These are phyloP conservation scores for Sciurus carolinensis DNA, from an alignment of 2,797 vertebrate genomes.

Conservation along the genomic window DNA sequence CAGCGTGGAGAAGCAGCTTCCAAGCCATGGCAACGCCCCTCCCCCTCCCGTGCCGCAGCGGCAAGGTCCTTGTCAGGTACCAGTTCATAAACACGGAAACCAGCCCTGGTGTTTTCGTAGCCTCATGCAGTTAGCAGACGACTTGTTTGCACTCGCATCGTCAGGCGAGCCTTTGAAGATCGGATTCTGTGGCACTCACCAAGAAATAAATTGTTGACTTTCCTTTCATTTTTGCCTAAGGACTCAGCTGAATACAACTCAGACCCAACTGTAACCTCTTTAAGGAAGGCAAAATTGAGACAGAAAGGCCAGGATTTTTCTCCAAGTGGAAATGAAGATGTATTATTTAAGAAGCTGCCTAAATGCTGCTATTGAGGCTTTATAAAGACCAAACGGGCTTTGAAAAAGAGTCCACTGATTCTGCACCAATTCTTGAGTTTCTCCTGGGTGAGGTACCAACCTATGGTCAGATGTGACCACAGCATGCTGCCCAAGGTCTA, in stretches of 20 bases:
- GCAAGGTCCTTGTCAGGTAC: neutral
- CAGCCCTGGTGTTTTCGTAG: neutral
- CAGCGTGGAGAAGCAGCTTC: too few relatives aligned
- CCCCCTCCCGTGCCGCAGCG: neutral
- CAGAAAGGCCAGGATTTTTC: constrained; percentile 19
- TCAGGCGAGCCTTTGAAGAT: neutral
- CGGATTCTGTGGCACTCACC: constrained; percentile 3
- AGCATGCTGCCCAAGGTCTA: neutral
- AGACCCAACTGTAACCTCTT: neutral
- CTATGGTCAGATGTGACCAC: neutral
- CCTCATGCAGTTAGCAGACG: fast-evolving
- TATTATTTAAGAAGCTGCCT: constrained; percentile 24
- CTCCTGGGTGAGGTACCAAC: neutral
- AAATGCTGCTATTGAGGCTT: constrained; percentile 22
- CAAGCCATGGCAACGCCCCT: neutral
- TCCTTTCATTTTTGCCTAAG: constrained; percentile 44
- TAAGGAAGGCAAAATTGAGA: constrained; percentile 40
- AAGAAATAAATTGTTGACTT: neutral
- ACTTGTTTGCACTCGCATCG: neutral
- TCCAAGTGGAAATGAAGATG: constrained; percentile 22
- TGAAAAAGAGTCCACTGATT: neutral
- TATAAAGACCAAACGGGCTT: neutral
- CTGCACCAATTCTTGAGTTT: neutral
- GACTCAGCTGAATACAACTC: neutral
- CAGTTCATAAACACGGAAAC: neutral